These are phyloP conservation scores for Pampusana beccarii DNA, from an alignment of 2,113 vertebrate species.

Conservation along the genomic window DNA sequence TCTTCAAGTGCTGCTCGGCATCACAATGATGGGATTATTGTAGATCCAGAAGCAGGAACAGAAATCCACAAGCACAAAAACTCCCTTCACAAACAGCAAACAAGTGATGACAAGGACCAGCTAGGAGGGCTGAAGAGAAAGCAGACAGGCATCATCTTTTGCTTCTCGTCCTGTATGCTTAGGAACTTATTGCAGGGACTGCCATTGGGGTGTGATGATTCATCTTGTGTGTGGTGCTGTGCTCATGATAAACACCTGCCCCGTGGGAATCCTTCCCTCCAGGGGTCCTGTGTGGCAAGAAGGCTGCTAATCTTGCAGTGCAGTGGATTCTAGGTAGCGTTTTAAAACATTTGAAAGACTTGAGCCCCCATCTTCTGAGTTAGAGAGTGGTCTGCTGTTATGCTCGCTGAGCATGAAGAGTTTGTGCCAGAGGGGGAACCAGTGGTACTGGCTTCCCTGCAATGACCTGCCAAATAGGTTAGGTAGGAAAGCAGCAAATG, in stretches of 20 bases:
- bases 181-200: background rate
- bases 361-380: background rate
- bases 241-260: background rate
- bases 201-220: background rate
- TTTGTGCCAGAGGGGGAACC: background rate
- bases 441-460: background rate
- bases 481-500: background rate
- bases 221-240: background rate
- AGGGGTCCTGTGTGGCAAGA: background rate
- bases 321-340: background rate
- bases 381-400: background rate
- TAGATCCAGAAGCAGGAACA: background rate
- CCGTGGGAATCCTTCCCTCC: background rate
- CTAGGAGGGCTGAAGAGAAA: background rate
- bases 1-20: conserved; percentile 61
- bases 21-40: conserved; percentile 50
- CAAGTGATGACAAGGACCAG: background rate
- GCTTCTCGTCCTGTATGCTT: background rate
- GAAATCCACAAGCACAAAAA: conserved; percentile 17
- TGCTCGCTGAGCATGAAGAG: background rate
- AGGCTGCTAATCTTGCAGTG: background rate
- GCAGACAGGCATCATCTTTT: background rate
- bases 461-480: background rate
- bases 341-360: background rate
- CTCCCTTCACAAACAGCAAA: background rate